Evolutionary conservation across 2,797 vertebrate species (phyloP).

Genomic region (Oryzias dopingdopingensis): DNA sequence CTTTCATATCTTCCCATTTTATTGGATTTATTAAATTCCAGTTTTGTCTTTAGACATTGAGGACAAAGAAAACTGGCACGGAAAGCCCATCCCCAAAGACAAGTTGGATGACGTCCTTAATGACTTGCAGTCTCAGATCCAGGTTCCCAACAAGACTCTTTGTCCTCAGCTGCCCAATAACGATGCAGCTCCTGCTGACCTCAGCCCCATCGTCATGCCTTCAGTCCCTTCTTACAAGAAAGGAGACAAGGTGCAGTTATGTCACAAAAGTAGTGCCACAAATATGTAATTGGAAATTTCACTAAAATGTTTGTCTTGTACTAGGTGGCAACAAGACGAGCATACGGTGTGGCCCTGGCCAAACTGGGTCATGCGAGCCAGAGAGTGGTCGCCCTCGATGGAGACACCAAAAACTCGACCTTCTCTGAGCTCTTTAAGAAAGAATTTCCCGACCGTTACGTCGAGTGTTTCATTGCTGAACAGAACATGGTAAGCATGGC

Average conservation of each 20-base stretch:
- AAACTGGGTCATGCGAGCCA: constrained; percentile 77
- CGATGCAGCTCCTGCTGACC: constrained; percentile 70
- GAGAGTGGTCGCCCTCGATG: constrained; percentile 84
- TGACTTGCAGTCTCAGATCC: constrained; percentile 77
- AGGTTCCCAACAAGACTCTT: constrained; percentile 74
- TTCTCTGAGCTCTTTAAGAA: constrained; percentile 86
- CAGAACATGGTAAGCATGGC: constrained; percentile 68
- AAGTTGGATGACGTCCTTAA: constrained; percentile 73
- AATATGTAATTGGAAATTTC: too few relatives aligned
- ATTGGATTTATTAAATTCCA: not conserved
- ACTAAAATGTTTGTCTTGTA: not conserved
- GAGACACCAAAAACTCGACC: constrained; percentile 88
- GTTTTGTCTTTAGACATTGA: constrained; percentile 77
- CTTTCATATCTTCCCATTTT: fast-evolving
- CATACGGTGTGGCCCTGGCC: constrained; percentile 82
- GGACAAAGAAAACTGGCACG: constrained; percentile 85
- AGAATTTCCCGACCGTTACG: constrained; percentile 83
- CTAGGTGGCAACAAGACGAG: constrained; percentile 83
- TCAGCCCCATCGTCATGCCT: constrained; percentile 63
- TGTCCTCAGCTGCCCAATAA: constrained; percentile 73
- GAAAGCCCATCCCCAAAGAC: constrained; percentile 86
- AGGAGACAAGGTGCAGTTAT: constrained; percentile 80
- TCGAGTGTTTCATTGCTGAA: constrained; percentile 90
- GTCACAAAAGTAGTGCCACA: not conserved
- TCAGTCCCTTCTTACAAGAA: constrained; percentile 76